phyloP scores from a whole-genome alignment of 1,140 invertebrate genomes.

The Panonychus citri region DNA sequence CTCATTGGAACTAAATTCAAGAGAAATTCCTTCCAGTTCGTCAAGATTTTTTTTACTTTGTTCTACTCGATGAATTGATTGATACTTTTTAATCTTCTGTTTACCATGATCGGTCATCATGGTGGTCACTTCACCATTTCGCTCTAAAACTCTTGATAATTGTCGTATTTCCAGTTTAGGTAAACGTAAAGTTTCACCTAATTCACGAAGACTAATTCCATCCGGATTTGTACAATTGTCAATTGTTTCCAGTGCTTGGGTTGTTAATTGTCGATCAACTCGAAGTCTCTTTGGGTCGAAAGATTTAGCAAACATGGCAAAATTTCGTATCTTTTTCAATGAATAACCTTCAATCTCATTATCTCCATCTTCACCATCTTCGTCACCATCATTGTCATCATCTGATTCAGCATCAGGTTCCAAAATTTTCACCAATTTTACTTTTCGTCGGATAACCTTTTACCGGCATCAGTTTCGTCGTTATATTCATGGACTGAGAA shows the following conservation, averaged over 20 bases:
- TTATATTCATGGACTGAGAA: background rate
- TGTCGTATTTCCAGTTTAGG: constrained; percentile 29
- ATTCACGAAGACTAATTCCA: constrained; percentile 27
- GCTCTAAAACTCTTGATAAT: constrained; percentile 26
- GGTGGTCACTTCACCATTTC: constrained; percentile 24
- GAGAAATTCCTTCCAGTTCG: constrained; percentile 3
- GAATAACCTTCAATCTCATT: constrained; percentile 22
- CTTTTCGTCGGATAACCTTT: background rate
- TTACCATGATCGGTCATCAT: constrained; percentile 31
- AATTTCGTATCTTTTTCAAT: background rate
- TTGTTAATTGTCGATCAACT: constrained; percentile 19
- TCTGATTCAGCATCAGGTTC: constrained; percentile 19
- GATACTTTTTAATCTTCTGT: constrained; percentile 23
- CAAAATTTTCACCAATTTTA: constrained; percentile 9
- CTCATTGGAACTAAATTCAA: constrained; percentile 9
- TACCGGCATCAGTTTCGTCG: background rate
- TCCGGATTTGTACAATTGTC: constrained; percentile 22
- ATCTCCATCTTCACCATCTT: constrained; percentile 26
- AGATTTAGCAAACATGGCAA: constrained; percentile 18
- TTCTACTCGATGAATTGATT: constrained; percentile 20
- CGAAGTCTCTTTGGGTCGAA: constrained; percentile 18
- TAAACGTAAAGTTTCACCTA: constrained; percentile 25
- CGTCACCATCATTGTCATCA: constrained; percentile 22
- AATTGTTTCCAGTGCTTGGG: constrained; percentile 27
- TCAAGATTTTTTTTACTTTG: background rate